A percentile compares a stretch with the other conserved stretches of the same genome.
phyloP scores from a whole-genome alignment of 2,113 vertebrate species.

The Bolborhynchus lineola region DNA sequence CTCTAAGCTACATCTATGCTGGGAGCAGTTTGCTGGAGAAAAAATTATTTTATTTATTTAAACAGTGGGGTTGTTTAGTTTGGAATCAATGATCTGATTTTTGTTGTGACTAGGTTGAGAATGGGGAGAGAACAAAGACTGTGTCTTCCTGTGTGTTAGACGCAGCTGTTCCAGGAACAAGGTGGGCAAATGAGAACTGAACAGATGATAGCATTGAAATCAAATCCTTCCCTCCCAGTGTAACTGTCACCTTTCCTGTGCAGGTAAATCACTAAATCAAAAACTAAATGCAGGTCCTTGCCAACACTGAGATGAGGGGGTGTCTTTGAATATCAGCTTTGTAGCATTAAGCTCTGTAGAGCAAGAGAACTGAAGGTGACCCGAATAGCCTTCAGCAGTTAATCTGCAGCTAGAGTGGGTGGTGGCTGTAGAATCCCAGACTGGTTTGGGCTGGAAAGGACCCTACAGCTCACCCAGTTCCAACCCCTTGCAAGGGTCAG shows the following conservation, averaged over 20 bases:
- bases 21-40: not conserved
- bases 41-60: not conserved
- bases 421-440: not conserved
- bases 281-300: not conserved
- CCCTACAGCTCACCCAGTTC: not conserved
- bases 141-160: not conserved
- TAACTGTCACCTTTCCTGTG: not conserved
- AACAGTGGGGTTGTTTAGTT: not conserved
- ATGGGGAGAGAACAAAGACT: not conserved
- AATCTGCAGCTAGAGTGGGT: not conserved
- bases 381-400: not conserved
- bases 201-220: rapidly evolving
- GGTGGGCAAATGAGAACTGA: not conserved
- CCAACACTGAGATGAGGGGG: too few relatives aligned
- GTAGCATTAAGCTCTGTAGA: not conserved
- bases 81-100: not conserved
- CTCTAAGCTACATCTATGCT: not conserved
- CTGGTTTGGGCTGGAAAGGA: not conserved
- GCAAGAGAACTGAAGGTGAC: not conserved
- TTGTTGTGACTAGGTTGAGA: not conserved
- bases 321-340: not conserved
- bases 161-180: not conserved
- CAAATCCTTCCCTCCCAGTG: not conserved
- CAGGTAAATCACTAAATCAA: not conserved
- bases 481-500: not conserved